phyloP scores from a whole-genome alignment of 1,140 invertebrate species.

The Eueides isabella region DNA sequence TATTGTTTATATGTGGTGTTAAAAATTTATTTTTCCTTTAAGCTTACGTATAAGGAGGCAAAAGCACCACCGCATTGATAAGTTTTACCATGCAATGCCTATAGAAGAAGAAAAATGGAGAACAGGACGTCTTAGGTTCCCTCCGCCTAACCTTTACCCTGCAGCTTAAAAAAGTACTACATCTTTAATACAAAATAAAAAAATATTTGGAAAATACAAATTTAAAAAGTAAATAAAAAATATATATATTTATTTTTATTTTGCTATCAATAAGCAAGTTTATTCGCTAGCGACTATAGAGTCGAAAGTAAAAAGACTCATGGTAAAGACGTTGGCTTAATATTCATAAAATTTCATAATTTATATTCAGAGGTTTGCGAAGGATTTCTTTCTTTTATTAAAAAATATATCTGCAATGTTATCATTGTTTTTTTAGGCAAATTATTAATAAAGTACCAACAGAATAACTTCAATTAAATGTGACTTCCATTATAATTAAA shows the following conservation, averaged over 20 bases:
- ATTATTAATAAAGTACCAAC: slow-evolving; percentile 1
- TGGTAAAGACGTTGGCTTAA: slow-evolving; percentile 25
- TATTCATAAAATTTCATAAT: slow-evolving; percentile 42
- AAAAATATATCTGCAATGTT: slow-evolving; percentile 36
- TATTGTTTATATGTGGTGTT: no score
- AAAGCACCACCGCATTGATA: no score
- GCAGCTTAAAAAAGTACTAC: no score
- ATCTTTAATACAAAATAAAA: no score
- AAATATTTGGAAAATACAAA: neutral
- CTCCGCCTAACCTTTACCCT: no score
- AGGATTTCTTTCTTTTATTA: slow-evolving; percentile 37
- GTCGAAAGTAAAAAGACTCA: slow-evolving; percentile 1
- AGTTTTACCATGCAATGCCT: no score
- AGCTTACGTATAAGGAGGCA: no score
- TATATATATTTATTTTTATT: neutral
- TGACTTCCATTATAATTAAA: neutral
- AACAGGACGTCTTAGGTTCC: no score
- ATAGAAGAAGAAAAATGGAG: no score
- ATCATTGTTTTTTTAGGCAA: slow-evolving; percentile 9
- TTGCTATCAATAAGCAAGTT: slow-evolving; percentile 4
- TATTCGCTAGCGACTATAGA: slow-evolving; percentile 11
- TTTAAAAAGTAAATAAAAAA: neutral
- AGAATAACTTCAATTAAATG: neutral
- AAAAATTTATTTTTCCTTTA: no score
- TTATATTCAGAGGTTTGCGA: slow-evolving; percentile 39